A percentile compares a stretch with the other conserved stretches of the same genome.
phyloP scores from a whole-genome alignment of 1,140 invertebrate genomes.

The Micrasema minimum region DNA sequence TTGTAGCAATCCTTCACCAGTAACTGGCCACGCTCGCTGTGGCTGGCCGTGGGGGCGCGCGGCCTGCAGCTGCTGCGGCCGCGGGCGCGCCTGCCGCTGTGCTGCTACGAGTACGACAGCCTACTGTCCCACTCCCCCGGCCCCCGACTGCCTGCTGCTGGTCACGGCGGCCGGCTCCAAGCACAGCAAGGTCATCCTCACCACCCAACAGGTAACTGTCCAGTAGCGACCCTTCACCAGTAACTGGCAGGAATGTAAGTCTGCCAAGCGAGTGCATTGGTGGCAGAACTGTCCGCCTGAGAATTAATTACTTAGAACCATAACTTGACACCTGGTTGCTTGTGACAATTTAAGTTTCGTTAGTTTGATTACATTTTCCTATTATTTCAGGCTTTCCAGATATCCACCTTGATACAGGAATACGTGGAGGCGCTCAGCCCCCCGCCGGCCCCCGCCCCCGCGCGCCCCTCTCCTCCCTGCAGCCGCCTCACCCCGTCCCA shows the following conservation, averaged over 20 bases:
- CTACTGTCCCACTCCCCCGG: constrained; percentile 90
- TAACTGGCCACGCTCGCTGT: constrained; percentile 90
- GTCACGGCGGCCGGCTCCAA: constrained; percentile 86
- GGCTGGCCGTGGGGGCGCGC: constrained; percentile 92
- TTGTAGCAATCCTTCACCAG: constrained; percentile 93
- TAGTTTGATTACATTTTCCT: constrained; percentile 5
- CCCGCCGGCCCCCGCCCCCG: constrained; percentile 57
- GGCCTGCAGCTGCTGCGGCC: constrained; percentile 93
- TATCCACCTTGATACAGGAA: constrained; percentile 91
- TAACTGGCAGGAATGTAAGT: no score
- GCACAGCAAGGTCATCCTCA: constrained; percentile 90
- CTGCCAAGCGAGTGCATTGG: no score
- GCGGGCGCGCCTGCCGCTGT: constrained; percentile 86
- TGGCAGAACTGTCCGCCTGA: no score
- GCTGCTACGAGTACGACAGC: constrained; percentile 88
- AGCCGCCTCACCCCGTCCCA: constrained; percentile 42
- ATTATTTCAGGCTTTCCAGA: constrained; percentile 87
- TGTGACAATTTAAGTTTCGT: no score
- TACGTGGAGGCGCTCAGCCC: constrained; percentile 84
- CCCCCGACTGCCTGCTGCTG: constrained; percentile 89
- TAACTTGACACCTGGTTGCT: no score
- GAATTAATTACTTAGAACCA: no score
- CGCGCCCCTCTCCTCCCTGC: constrained; percentile 50
- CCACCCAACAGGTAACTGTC: constrained; percentile 80
- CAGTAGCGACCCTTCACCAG: no score